Percentiles rank a stretch among this genome's conserved stretches.
phyloP scores from a whole-genome alignment of 2,113 vertebrate genomes.

The Vicugna pacos region DNA sequence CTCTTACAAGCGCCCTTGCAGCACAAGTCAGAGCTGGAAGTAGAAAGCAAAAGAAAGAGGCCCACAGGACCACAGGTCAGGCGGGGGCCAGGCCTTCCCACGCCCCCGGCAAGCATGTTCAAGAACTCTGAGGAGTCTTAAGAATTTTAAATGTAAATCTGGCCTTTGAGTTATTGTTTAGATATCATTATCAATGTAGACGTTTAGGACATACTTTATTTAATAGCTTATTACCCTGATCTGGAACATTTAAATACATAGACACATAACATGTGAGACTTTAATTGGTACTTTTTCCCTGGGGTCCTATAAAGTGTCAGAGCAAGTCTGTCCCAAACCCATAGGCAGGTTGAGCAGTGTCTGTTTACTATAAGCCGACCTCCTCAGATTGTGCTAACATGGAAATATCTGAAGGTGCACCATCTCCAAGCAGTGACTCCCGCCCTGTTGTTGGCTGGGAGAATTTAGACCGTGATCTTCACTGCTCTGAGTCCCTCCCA shows the following conservation, averaged over 20 bases:
- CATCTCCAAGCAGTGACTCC: fast-evolving
- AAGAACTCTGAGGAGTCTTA: background rate
- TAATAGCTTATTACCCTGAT: background rate
- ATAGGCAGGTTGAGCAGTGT: background rate
- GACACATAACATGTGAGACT: background rate
- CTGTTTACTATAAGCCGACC: background rate
- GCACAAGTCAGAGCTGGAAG: background rate
- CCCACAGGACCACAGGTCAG: no score
- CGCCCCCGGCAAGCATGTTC: fast-evolving
- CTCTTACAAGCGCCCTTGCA: no score
- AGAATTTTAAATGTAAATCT: background rate
- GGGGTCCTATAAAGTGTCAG: background rate
- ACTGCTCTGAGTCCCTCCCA: constrained; percentile 11
- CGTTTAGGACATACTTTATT: background rate
- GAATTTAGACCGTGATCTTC: constrained; percentile 47
- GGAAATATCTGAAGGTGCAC: background rate
- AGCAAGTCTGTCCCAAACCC: background rate
- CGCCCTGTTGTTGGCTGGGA: background rate
- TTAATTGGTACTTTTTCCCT: background rate
- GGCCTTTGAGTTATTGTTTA: background rate
- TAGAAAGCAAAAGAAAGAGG: background rate
- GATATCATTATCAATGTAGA: no score
- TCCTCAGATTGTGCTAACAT: background rate
- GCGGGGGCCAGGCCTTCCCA: background rate
- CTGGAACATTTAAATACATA: background rate